Percentiles rank a stretch among this genome's conserved stretches.
Evolutionary conservation across 2,888 invertebrate species (phyloP).

Genomic region (Stramonita haemastoma): DNA sequence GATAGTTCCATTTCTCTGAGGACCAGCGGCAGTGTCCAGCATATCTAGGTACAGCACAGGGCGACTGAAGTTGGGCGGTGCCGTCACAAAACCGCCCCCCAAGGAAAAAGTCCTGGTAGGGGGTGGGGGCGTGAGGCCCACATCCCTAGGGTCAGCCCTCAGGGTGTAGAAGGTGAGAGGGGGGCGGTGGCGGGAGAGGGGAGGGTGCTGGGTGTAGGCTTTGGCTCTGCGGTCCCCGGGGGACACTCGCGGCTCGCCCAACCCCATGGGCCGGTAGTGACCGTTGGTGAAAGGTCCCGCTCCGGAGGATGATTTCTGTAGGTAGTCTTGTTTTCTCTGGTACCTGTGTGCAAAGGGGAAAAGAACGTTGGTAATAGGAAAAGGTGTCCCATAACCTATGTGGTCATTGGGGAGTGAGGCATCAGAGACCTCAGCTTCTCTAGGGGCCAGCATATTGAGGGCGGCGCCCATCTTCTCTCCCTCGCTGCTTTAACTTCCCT

Average conservation of each 20-base stretch:
- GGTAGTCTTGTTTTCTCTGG: neutral
- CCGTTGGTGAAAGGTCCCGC: neutral
- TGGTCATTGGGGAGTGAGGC: too few relatives aligned
- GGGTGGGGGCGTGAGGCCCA: neutral
- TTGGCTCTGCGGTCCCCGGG: constrained; percentile 26
- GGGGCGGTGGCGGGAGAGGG: constrained; percentile 40
- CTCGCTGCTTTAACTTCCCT: too few relatives aligned
- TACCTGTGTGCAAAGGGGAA: neutral
- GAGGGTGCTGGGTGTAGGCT: constrained; percentile 46
- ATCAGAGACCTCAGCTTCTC: too few relatives aligned
- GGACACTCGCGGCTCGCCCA: neutral
- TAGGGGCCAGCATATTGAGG: too few relatives aligned
- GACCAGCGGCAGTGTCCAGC: constrained; percentile 20
- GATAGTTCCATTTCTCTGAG: neutral
- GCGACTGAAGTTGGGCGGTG: constrained; percentile 41
- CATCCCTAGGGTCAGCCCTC: constrained; percentile 44
- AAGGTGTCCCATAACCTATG: too few relatives aligned
- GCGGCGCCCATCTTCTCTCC: too few relatives aligned
- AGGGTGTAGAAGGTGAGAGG: constrained; percentile 51
- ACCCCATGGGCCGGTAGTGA: constrained; percentile 27
- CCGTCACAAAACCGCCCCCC: constrained; percentile 19
- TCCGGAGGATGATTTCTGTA: neutral
- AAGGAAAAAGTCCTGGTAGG: constrained; percentile 29
- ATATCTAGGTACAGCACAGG: constrained; percentile 49
- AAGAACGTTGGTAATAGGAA: too few relatives aligned